phyloP scores from a whole-genome alignment of 2,113 vertebrate species.

The Scolopax mira region DNA sequence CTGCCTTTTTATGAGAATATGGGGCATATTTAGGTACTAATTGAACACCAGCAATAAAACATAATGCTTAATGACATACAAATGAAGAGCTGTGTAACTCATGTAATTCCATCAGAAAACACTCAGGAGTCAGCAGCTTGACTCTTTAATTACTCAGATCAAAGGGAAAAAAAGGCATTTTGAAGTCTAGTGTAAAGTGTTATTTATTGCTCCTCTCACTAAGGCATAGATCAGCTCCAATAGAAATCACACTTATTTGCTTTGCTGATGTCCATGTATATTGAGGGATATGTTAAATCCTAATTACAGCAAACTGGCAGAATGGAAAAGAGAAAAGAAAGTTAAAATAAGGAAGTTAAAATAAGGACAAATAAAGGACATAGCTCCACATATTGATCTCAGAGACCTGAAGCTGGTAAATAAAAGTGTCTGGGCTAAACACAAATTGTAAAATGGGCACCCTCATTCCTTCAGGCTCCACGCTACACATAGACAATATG shows the following conservation, averaged over 20 bases:
- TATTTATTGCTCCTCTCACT: constrained; percentile 48
- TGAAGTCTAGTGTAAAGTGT: constrained; percentile 41
- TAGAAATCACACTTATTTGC: background rate
- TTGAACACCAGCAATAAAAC: constrained; percentile 28
- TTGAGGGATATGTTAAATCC: background rate
- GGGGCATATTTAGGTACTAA: constrained; percentile 45
- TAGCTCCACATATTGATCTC: background rate
- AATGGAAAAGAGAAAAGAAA: background rate
- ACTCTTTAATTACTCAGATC: constrained; percentile 48
- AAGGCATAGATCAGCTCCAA: background rate
- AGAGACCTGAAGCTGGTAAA: background rate
- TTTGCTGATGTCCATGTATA: background rate
- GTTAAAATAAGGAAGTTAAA: no score
- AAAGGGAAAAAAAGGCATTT: constrained; percentile 42
- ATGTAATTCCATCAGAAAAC: constrained; percentile 28
- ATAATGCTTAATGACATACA: constrained; percentile 40
- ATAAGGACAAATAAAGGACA: constrained; percentile 8
- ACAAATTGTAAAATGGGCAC: background rate
- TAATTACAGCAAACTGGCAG: background rate
- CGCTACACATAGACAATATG: background rate
- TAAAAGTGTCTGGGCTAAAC: background rate
- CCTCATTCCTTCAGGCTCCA: background rate
- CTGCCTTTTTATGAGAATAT: constrained; percentile 10
- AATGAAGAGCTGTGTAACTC: constrained; percentile 38
- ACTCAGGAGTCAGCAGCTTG: constrained; percentile 10